Percentiles rank a stretch among this genome's conserved stretches.
Evolutionary conservation across 2,888 invertebrate genomes (phyloP).

Genomic region (Thysanoteuthis rhombus): DNA sequence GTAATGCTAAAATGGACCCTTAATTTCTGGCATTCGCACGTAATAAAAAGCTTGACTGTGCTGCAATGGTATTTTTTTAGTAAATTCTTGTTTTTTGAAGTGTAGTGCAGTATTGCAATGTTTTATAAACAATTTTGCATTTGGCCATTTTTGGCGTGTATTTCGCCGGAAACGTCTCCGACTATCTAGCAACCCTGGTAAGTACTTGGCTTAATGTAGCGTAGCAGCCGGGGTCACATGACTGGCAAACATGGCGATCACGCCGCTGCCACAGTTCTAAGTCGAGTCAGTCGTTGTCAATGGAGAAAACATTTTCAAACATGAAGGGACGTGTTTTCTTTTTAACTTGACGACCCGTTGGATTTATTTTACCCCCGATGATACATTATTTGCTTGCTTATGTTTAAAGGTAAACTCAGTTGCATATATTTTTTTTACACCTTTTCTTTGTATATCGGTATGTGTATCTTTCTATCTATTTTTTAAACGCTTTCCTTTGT

Average conservation of each 20-base stretch:
- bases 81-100: no score
- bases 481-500: neutral
- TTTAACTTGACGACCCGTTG: neutral
- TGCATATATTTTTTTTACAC: neutral
- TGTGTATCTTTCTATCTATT: neutral
- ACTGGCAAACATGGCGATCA: slow-evolving; percentile 12
- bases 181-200: no score
- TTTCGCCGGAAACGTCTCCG: no score
- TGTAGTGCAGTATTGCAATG: no score
- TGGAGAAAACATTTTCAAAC: neutral
- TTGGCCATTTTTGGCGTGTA: no score
- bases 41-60: no score
- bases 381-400: neutral
- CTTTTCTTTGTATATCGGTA: neutral
- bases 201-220: neutral
- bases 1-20: no score
- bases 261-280: neutral
- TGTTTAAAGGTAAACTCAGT: neutral
- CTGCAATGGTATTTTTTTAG: no score
- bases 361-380: neutral
- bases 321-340: neutral
- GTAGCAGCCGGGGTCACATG: slow-evolving; percentile 12
- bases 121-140: no score
- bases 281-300: neutral
- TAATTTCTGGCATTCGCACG: no score